A percentile compares a stretch with the other conserved stretches of the same genome.
These are phyloP conservation scores for Drosophila buzzatii DNA, from an alignment of 2,888 invertebrate genomes.

Conservation along the genomic window DNA sequence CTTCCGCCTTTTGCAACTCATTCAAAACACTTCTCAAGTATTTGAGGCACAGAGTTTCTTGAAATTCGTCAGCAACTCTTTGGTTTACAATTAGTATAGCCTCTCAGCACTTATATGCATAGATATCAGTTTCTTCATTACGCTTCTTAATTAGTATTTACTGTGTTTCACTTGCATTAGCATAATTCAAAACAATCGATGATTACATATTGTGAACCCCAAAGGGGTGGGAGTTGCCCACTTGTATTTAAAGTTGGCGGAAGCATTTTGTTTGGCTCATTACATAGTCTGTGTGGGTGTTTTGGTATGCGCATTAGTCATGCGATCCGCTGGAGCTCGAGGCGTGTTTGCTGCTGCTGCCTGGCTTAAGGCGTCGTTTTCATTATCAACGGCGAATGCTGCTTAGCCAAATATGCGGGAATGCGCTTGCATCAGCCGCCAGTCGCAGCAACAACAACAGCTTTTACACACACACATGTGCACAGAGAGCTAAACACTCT, in stretches of 20 bases:
- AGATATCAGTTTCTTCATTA: neutral
- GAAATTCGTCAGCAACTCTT: neutral
- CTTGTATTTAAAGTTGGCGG: conserved; percentile 18
- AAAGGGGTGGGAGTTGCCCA: neutral
- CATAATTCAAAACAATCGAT: neutral
- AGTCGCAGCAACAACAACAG: conserved; percentile 6
- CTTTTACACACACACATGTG: conserved; percentile 3
- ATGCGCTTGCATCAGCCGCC: conserved; percentile 58
- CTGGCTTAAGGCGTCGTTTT: conserved; percentile 46
- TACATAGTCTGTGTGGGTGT: conserved; percentile 12
- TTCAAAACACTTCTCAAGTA: neutral
- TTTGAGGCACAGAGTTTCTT: neutral
- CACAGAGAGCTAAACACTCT: conserved; percentile 26
- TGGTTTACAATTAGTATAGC: neutral
- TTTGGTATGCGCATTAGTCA: conserved; percentile 67
- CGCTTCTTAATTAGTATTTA: neutral
- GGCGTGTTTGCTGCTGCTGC: conserved; percentile 16
- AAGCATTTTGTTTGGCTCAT: conserved; percentile 27
- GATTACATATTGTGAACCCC: neutral
- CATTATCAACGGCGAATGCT: conserved; percentile 66
- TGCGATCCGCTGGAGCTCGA: conserved; percentile 32
- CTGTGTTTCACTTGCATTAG: neutral
- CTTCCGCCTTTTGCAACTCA: neutral
- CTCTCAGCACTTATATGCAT: neutral
- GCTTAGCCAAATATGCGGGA: conserved; percentile 66